Evolutionary conservation across 2,797 vertebrate species (phyloP), one percentile per base, ranked within the genome.

Genomic region (Acanthurus tractus): DNA sequence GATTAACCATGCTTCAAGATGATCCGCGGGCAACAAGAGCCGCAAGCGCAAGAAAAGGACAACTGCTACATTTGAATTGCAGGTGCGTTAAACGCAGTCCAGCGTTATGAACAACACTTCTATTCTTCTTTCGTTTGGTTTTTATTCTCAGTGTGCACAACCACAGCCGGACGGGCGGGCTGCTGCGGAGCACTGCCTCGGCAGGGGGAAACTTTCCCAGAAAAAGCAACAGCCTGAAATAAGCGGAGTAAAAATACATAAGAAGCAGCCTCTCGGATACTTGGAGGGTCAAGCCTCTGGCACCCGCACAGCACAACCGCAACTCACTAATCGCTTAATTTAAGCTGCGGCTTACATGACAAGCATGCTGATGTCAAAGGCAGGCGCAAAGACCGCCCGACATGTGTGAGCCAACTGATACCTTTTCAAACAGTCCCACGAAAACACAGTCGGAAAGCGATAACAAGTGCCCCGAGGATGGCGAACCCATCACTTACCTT

Each of bases 401-500:
- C 64, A 53, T 13, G 38, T 62, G 18, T 1, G 25, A 10, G 2
- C 2, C 20, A 63, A 52, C 63, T 69, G 18, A 49, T 1, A 25
- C 15, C 75, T 0, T 25, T 29, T 25, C 64, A 34, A n/a, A 15
- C 40, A 25, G 57, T 34, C 36, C 15, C n/a, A 8, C 15, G 8
- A 42, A 22, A 29, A 61, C 49, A 65, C 40, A 79, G 25, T n/a
- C 49, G 8, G 15, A 36, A 18, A 9, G 64, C 48, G 22, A 74
- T 36, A 75, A 84, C 79, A 89, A 84, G 85, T 85, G 71, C 69
- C 67, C 54, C 23, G 52, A 61, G 20, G 13, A 49, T 48, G 54
- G 44, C 14, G 48, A 65, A 70, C 34, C 74, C 82, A 77, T 58
- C 72, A 79, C 87, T 92, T 91, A 95, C 95, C 95, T 96, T 95